Percentiles rank a stretch among this genome's conserved stretches.
Evolutionary conservation across 2,888 invertebrate species (phyloP).

Genomic region (Cryptocephalus moraei): DNA sequence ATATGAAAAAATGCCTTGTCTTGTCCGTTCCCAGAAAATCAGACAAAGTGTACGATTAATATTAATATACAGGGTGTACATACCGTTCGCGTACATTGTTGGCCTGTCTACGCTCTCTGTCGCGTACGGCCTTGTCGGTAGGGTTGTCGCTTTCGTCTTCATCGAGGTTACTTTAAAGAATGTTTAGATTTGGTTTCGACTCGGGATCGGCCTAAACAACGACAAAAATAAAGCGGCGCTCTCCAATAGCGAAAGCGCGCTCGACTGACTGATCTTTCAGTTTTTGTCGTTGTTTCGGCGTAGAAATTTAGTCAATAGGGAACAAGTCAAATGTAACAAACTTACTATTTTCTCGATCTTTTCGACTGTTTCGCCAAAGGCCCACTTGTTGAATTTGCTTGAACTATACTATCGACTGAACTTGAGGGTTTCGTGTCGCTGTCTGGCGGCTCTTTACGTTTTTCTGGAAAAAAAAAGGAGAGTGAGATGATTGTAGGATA

Average conservation of each 20-base stretch:
- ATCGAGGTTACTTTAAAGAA: constrained; percentile 70
- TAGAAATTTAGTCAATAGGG: neutral
- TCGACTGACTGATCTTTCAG: neutral
- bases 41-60: neutral
- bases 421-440: constrained; percentile 53
- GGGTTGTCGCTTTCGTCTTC: constrained; percentile 76
- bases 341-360: constrained; percentile 71
- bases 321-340: constrained; percentile 21
- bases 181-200: constrained; percentile 18
- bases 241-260: neutral
- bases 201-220: constrained; percentile 4
- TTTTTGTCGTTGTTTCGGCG: constrained; percentile 6
- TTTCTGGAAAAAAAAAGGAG: constrained; percentile 48
- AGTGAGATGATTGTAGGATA: neutral
- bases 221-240: constrained; percentile 3
- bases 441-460: constrained; percentile 77
- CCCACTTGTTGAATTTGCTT: constrained; percentile 47
- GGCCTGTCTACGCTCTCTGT: constrained; percentile 90
- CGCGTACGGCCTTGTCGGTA: constrained; percentile 84
- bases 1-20: no score
- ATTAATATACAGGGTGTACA: constrained; percentile 34
- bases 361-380: constrained; percentile 44
- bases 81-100: constrained; percentile 97
- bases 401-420: constrained; percentile 43
- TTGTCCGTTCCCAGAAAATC: no score